Evolutionary conservation across 2,113 vertebrate species (phyloP).

Genomic region (Cynopterus brachyotis): DNA sequence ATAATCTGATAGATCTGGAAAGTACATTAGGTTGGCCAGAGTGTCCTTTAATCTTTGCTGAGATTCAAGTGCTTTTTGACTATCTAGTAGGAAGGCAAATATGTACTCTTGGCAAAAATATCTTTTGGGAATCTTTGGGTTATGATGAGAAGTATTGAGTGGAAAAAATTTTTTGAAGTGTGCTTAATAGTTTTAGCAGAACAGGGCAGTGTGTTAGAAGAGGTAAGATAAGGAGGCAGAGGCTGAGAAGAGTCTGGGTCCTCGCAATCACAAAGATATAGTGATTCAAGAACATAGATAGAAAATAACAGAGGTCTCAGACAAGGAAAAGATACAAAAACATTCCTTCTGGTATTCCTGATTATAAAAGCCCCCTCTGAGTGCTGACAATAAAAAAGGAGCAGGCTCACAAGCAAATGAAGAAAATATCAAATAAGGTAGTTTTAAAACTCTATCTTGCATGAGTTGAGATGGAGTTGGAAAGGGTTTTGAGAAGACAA

Average conservation of each 20-base stretch:
- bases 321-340: background rate
- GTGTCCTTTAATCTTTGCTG: slow-evolving; percentile 30
- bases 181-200: background rate
- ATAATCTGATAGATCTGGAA: slow-evolving; percentile 23
- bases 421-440: background rate
- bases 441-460: background rate
- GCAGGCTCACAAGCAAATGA: background rate
- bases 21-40: background rate
- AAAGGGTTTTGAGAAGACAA: background rate
- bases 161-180: background rate
- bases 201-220: background rate
- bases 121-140: background rate
- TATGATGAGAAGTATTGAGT: background rate
- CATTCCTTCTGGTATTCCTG: background rate
- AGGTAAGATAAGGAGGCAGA: background rate
- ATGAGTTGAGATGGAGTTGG: background rate
- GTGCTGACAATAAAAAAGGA: background rate
- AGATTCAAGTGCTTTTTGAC: background rate
- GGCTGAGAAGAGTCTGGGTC: background rate
- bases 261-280: background rate
- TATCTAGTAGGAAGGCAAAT: background rate
- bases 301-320: background rate
- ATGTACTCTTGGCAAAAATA: background rate
- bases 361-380: background rate
- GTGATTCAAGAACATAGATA: background rate